Evolutionary conservation across 2,113 vertebrate genomes (phyloP), one percentile per base, ranked within the genome.

Genomic region (Dermatemys mawii): DNA sequence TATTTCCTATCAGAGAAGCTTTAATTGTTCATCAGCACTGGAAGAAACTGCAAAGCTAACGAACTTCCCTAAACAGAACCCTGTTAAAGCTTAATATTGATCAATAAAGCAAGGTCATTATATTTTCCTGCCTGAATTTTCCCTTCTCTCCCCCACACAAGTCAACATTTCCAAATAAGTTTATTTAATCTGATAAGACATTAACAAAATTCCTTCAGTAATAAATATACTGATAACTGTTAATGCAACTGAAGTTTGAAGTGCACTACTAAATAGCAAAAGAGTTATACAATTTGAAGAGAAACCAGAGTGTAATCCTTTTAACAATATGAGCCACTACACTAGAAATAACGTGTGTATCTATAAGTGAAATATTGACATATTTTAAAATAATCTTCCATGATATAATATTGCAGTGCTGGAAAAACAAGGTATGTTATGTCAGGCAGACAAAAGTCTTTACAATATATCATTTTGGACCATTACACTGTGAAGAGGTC

Each of bases 51-150:
- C 81, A 92, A 94, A 78, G 53, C 89, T 94, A 93, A 92, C 84
- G 84, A 96, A 96, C 89, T 79, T 96, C 54, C 90, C 73, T 90
- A 94, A 93, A 93, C 83, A 85, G 63, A 87, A 91, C 86, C 24
- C 88, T 87, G 94, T 91, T 97, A 95, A 94, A 97, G 73, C 48
- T 92, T 89, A 93, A 87, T 78, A 97, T 94, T 94, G 96, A 97
- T 96, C 91, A 93, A 97, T 95, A 93, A 90, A 96, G 90, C 87
- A 96, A 95, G 84, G 94, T 94, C 92, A 93, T 96, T 92, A 95
- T 44, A 88, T 89, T 90, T 95, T 21, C 21, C 14, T 90, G 27
- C 95, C 81, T 92, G 83, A 44, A 89, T 90, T 90, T 97, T 94
- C 53, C 70, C 24, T 91, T 91, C 78, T 93, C 49, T 67, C 3